These are phyloP conservation scores for Chaetops frenatus DNA, from an alignment of 2,113 vertebrate species.

Conservation along the genomic window DNA sequence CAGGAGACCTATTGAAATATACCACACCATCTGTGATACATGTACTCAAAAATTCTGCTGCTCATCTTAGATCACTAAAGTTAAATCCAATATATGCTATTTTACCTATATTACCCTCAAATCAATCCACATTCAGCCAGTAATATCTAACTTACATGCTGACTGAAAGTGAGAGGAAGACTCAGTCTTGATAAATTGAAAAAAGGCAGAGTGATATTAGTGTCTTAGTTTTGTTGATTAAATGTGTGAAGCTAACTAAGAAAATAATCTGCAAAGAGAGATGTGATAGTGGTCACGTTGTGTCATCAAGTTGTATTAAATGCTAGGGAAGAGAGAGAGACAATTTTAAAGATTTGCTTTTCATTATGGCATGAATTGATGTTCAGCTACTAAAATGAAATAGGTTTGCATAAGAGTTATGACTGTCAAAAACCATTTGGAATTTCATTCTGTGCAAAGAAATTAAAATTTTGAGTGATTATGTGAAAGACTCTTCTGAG, in stretches of 20 bases:
- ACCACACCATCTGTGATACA: not conserved
- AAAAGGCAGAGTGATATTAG: not conserved
- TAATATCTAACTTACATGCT: not conserved
- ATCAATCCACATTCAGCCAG: not conserved
- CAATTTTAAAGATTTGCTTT: slow-evolving; percentile 58
- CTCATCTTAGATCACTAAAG: not conserved
- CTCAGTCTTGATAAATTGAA: not conserved
- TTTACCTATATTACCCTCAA: not conserved
- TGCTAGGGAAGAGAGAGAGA: not conserved
- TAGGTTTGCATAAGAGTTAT: slow-evolving; percentile 55
- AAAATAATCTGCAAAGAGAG: slow-evolving; percentile 6
- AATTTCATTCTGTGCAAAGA: slow-evolving; percentile 58
- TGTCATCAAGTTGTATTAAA: slow-evolving; percentile 57
- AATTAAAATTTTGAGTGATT: slow-evolving; percentile 63
- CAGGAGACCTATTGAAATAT: not conserved
- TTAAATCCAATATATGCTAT: not conserved
- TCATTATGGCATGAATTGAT: slow-evolving; percentile 60
- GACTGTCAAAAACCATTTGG: slow-evolving; percentile 59
- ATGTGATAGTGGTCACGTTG: slow-evolving; percentile 17
- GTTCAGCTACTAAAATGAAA: slow-evolving; percentile 48
- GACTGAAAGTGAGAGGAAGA: not conserved
- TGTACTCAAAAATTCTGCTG: not conserved
- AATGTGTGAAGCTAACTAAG: slow-evolving; percentile 48
- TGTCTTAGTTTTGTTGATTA: not conserved
- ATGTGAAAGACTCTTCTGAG: slow-evolving; percentile 32